Evolutionary conservation across 1,140 invertebrate species (phyloP).

Genomic region (Thaumatotibia leucotreta): DNA sequence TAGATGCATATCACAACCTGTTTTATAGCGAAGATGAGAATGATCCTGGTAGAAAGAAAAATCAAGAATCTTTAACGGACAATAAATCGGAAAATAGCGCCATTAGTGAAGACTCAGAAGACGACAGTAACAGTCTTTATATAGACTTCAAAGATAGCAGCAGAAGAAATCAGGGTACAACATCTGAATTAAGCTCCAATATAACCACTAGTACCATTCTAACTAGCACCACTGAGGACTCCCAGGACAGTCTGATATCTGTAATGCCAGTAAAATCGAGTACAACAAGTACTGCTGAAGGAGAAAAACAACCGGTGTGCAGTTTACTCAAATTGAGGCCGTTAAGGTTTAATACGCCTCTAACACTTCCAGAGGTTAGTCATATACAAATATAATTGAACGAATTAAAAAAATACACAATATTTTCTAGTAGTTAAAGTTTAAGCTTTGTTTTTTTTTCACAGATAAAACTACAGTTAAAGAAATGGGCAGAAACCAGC

Average conservation of each 20-base stretch:
- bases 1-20: not conserved
- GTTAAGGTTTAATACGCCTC: slow-evolving; percentile 49
- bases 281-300: not conserved
- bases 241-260: too few species aligned
- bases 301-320: slow-evolving; percentile 27
- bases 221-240: not conserved
- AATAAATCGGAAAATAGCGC: not conserved
- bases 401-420: too few species aligned
- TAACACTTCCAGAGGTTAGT: slow-evolving; percentile 54
- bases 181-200: not conserved
- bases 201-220: not conserved
- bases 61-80: not conserved
- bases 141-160: not conserved
- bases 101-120: not conserved
- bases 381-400: too few species aligned
- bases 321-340: slow-evolving; percentile 43
- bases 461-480: slow-evolving; percentile 52
- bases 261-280: slow-evolving; percentile 17
- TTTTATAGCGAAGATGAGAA: not conserved
- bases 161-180: not conserved
- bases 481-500: slow-evolving; percentile 57
- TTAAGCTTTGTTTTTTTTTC: slow-evolving; percentile 15
- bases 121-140: not conserved
- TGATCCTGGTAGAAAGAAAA: not conserved
- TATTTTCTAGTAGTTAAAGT: not conserved